Base-by-base conservation (phyloP, 2,888 invertebrate species). In the Geotrupes spiniger region DNA sequence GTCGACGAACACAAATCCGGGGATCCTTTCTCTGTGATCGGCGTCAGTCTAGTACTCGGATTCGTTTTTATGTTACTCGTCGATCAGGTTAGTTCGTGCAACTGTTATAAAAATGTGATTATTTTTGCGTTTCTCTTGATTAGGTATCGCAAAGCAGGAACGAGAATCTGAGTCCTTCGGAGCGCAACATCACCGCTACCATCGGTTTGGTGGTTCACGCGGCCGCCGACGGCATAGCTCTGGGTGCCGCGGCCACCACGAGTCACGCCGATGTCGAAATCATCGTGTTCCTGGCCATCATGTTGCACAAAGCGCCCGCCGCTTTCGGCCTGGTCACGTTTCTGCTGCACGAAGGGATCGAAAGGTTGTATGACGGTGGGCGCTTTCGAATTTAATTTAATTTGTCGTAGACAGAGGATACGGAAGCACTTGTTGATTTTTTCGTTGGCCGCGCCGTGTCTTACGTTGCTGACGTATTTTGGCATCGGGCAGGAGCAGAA, bases 241-340 rank as follows among this genome's bases (percentile, higher is more conserved):
- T 99, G 10, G 99, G 98, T n/a, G 97, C 98, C 1, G 98, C 98
- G 0, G 96, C 97, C 0, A 93, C 94, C 1, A 95, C 97, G 0
- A 89, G 92, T 2, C 96, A 97, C 65, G 85, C 92, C 0, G 96
- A 97, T 65, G 93, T 99, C 0, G 98, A 99, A 73, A 83, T 97
- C 64, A 96, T 99, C 52, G 96, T 99, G 6, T 99, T 99, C 74
- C 70, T 98, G 21, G 99, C 99, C 2, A 99, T 99, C 58, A 99
- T 99, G 97, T 74, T 99, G 42, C 99, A 99, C 66, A 99, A 99
- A 76, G 98, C 97, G 0, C 99, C 99, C 0, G 98, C 99, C 2
- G 96, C 99, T 0, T 99, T 99, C 76, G 99, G 98, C 0, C 78
- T 99, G 10, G 97, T 97, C 28, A 95, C 97, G n/a, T 98, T 97